Base-by-base conservation (phyloP, 2,113 vertebrate species). In the Xerus inauris region DNA sequence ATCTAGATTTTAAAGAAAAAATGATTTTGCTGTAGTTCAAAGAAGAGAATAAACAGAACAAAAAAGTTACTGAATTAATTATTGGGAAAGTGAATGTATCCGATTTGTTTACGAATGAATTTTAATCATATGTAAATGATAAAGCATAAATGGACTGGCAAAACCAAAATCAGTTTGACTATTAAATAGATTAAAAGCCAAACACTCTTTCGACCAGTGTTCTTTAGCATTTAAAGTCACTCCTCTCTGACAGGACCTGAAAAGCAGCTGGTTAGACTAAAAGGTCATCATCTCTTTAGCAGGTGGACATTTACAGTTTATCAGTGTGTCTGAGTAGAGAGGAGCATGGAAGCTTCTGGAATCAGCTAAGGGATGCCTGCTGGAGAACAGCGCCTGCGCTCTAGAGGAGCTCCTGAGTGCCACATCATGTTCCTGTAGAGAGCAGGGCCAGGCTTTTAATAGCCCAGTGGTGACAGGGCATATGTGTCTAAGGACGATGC, bases 401-500 rank as follows among this genome's bases (percentile, higher is more conserved):
- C 64, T 85, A 73, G 26, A 65, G 91, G 96, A 97, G 83, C 87
- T 92, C 88, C 49, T 95, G 97, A 98, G 96, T 97, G 88, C 89
- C 87, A 75, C 91, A 94, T 94, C 87, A 81, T 97, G 94, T 96
- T 94, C 96, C 47, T 92, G 51, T 59, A 49, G 79, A 97, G 97
- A 8, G 49, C 54, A 97, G 89, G 97, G 95, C 97, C 98, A 97
- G 95, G 90, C 97, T 98, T 98, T 98, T 98, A 98, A 98, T 97
- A 98, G 98, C 82, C 91, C 22, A 77, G 26, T 97, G 95, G 98
- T 97, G 97, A 98, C 96, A 96, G 94, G 91, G 92, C 90, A 97
- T 97, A 96, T 94, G 97, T 45, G 49, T 98, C 95, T 98, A 95
- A 98, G 98, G 97, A 98, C 98, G 98, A 97, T 97, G 94, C 96